Evolutionary conservation across 1,140 invertebrate genomes (phyloP).

Genomic region (Telenomus remus): DNA sequence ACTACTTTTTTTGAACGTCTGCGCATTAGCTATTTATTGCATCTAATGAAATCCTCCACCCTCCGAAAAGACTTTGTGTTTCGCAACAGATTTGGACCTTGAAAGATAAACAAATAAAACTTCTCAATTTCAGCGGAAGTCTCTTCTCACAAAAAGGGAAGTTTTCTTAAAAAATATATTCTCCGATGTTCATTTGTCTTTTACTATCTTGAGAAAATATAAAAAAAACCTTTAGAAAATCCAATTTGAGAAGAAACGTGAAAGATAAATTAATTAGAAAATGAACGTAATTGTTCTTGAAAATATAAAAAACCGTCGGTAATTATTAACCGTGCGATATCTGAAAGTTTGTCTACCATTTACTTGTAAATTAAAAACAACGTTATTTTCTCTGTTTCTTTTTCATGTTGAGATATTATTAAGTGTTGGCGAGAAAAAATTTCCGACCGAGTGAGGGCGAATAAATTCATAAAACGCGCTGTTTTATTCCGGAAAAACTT

Average conservation of each 20-base stretch:
- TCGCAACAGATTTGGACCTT: background rate
- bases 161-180: too few species aligned
- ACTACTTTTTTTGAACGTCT: constrained; percentile 32
- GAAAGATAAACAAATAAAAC: background rate
- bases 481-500: constrained; percentile 34
- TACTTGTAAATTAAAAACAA: constrained; percentile 35
- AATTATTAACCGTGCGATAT: too few species aligned
- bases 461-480: constrained; percentile 43
- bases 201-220: too few species aligned
- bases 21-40: constrained; percentile 43
- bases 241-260: too few species aligned
- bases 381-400: constrained; percentile 15
- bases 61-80: constrained; percentile 5
- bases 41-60: constrained; percentile 15
- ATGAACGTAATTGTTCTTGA: too few species aligned
- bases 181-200: too few species aligned
- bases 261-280: too few species aligned
- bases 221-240: too few species aligned
- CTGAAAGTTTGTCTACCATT: constrained; percentile 3
- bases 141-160: too few species aligned
- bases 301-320: too few species aligned
- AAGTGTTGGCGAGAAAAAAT: constrained; percentile 21
- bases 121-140: too few species aligned
- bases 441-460: constrained; percentile 15
- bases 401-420: constrained; percentile 43